phyloP scores from a whole-genome alignment of 2,797 vertebrate genomes.

The Spondyliosoma cantharus region DNA sequence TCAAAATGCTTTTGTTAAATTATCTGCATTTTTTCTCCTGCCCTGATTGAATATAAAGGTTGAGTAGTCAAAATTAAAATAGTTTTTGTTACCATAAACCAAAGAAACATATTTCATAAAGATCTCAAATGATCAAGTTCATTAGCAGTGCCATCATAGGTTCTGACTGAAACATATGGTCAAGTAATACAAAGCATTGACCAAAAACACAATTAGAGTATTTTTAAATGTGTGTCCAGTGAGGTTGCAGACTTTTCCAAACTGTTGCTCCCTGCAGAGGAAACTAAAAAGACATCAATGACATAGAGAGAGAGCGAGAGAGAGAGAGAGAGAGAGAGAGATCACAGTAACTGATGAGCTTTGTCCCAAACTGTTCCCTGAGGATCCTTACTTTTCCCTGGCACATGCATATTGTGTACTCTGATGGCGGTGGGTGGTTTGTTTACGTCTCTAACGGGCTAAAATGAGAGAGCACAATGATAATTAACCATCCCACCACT shows the following conservation, averaged over 20 bases:
- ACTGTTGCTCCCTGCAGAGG: slow-evolving; percentile 23
- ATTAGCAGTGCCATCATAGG: not conserved
- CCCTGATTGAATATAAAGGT: not conserved
- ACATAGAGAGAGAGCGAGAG: too few relatives aligned
- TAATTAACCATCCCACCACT: not conserved
- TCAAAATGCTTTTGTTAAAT: not conserved
- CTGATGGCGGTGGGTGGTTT: slow-evolving; percentile 28
- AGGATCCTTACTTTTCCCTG: not conserved
- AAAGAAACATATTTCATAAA: not conserved
- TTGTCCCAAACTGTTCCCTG: slow-evolving; percentile 11
- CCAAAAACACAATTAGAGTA: not conserved
- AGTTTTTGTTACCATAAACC: not conserved
- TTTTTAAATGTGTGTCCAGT: not conserved
- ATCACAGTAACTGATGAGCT: slow-evolving; percentile 18
- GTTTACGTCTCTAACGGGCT: slow-evolving; percentile 46
- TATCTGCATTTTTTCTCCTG: not conserved
- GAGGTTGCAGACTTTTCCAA: slow-evolving; percentile 31
- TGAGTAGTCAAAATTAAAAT: not conserved
- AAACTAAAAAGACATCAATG: slow-evolving; percentile 18
- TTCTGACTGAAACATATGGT: not conserved
- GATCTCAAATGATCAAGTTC: slow-evolving; percentile 3
- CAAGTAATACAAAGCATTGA: not conserved
- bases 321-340: not conserved
- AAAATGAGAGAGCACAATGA: slow-evolving; percentile 43
- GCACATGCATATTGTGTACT: slow-evolving; percentile 26